Evolutionary conservation across 1,140 invertebrate species (phyloP), one percentile per base, ranked within the genome.

Genomic region (Neomicropteryx cornuta): DNA sequence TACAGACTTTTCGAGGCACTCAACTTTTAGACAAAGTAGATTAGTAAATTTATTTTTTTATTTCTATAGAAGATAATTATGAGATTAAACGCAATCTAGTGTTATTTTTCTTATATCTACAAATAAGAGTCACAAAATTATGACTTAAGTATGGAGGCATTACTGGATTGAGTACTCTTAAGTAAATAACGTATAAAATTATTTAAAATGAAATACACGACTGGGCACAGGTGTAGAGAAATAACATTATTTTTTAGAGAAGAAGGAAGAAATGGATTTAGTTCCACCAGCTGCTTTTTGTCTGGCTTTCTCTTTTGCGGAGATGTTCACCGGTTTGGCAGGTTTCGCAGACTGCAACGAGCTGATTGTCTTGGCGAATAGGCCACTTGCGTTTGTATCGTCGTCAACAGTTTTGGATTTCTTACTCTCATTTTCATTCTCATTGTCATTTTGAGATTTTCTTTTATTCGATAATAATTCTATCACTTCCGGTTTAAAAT

Each of bases 181-280:
- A n/a, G n/a, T n/a, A n/a, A n/a, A n/a, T 58, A 57, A 44, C 53
- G 53, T 16, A 44, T 60, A 22, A 62, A 43, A 62, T 53, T 52
- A 57, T 57, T 37, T 46, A 50, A 24, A 56, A 58, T n/a, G n/a
- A n/a, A n/a, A n/a, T n/a, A n/a, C n/a, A n/a, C n/a, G n/a, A n/a
- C n/a, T n/a, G n/a, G n/a, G n/a, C n/a, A n/a, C n/a, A n/a, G n/a
- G n/a, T n/a, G n/a, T n/a, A n/a, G n/a, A n/a, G n/a, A 39, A 39
- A 39, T 38, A 36, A 5, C 30, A 32, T 50, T 44, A 61, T 44
- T 66, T 66, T 45, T 66, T 68, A 8, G 46, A 46, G 52, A 86
- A 85, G 58, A 83, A 84, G 32, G 73, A 78, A 18, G 75, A 74
- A 52, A 86, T 83, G 48, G 68, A 82, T 60, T 83, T 84, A 16